Evolutionary conservation across 2,888 invertebrate species (phyloP).

Genomic region (Gnatocerus cornutus): DNA sequence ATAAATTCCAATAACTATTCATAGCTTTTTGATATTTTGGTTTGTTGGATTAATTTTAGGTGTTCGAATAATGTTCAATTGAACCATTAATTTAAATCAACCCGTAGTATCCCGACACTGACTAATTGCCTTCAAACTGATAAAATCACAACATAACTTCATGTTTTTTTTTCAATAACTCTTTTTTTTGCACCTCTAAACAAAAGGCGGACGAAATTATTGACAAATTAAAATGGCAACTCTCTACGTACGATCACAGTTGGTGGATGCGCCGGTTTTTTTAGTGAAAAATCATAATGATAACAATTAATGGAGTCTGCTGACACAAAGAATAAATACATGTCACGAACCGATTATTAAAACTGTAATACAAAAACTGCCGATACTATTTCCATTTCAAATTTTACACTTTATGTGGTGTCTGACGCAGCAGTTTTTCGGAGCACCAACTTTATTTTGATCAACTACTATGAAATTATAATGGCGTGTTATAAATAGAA

Average conservation of each 20-base stretch:
- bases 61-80: conserved; percentile 26
- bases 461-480: too few relatives aligned
- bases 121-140: conserved; percentile 30
- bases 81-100: conserved; percentile 40
- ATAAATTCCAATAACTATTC: conserved; percentile 36
- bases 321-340: neutral
- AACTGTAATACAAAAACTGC: neutral
- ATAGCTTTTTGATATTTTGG: conserved; percentile 25
- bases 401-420: neutral
- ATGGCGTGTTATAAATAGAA: neutral
- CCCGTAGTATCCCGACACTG: conserved; percentile 29
- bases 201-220: neutral
- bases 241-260: neutral
- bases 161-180: neutral
- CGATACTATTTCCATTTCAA: neutral
- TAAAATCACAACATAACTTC: conserved; percentile 7
- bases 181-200: neutral
- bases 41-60: conserved; percentile 33
- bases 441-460: too few relatives aligned
- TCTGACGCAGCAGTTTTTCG: neutral
- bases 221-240: too few relatives aligned
- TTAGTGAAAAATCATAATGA: neutral
- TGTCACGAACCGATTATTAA: neutral
- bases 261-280: neutral
- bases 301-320: conserved; percentile 1